Conservation (phyloP, 2,797 vertebrate species). For the Gymnothorax reevesii region DNA sequence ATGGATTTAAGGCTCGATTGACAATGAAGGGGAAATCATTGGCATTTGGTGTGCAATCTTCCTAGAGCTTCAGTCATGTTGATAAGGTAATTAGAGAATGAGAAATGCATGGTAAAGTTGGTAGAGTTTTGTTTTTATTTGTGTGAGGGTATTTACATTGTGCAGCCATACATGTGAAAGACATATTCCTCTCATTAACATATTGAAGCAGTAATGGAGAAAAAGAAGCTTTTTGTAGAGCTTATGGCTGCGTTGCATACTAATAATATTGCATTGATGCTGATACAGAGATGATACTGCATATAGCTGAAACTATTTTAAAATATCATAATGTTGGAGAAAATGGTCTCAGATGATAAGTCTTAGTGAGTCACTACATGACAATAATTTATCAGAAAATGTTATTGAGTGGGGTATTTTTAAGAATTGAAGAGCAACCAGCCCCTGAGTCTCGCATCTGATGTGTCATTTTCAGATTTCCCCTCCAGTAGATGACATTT, state of each 20-base stretch:
- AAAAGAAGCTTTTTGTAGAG: not conserved
- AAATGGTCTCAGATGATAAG: not conserved
- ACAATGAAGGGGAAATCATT: not conserved
- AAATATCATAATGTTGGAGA: not conserved
- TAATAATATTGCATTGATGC: not conserved
- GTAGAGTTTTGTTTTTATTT: not conserved
- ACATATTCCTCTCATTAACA: not conserved
- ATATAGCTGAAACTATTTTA: not conserved
- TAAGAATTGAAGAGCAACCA: not conserved
- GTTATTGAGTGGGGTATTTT: not conserved
- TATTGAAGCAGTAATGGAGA: not conserved
- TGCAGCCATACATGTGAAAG: not conserved
- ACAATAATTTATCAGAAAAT: not conserved
- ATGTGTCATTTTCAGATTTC: not conserved
- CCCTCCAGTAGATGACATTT: not conserved
- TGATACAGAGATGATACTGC: not conserved
- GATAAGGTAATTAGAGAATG: not conserved
- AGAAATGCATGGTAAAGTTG: not conserved
- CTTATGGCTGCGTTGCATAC: slow-evolving; percentile 7
- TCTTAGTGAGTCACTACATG: not conserved
- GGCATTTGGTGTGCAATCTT: not conserved
- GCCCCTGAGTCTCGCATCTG: not conserved
- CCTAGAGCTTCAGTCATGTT: not conserved
- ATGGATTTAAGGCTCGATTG: not conserved
- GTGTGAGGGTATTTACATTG: not conserved